A percentile compares a stretch with the other conserved stretches of the same genome.
These are phyloP conservation scores for Vireo griseus DNA, from an alignment of 2,797 vertebrate genomes.

Conservation along the genomic window DNA sequence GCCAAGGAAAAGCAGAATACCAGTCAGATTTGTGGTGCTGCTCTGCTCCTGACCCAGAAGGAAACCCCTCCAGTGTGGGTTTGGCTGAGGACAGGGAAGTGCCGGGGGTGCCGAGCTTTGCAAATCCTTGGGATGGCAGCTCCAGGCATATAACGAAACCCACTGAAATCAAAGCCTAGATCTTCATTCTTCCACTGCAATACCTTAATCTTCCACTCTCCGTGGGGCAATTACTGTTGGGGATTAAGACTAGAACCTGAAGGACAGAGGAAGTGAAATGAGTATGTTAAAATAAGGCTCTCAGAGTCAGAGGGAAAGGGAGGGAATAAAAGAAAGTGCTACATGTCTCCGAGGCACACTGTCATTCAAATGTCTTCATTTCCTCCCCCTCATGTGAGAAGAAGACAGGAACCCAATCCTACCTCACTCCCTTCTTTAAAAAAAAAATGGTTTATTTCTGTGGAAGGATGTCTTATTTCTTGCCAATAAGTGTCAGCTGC, in stretches of 20 bases:
- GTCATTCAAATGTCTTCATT: conserved; percentile 51
- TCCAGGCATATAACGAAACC: not conserved
- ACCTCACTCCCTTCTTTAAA: conserved; percentile 47
- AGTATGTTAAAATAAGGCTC: not conserved
- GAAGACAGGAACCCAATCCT: conserved; percentile 54
- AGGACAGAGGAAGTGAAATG: not conserved
- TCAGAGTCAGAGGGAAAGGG: not conserved
- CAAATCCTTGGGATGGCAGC: not conserved
- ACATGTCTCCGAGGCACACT: not conserved
- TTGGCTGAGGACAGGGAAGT: accelerated
- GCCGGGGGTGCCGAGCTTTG: accelerated
- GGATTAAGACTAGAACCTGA: conserved; percentile 10
- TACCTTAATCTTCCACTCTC: not conserved
- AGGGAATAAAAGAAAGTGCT: not conserved
- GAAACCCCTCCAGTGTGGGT: not conserved
- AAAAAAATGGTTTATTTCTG: conserved; percentile 67
- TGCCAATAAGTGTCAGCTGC: conserved; percentile 71
- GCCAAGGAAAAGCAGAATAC: not conserved
- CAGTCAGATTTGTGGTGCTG: accelerated
- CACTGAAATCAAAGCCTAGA: not conserved
- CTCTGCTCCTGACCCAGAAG: not conserved
- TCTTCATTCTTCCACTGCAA: not conserved
- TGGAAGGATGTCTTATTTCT: conserved; percentile 58
- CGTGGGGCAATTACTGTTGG: not conserved
- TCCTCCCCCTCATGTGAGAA: conserved; percentile 25